phyloP scores from a whole-genome alignment of 2,888 invertebrate species.

The Phlogophora meticulosa region DNA sequence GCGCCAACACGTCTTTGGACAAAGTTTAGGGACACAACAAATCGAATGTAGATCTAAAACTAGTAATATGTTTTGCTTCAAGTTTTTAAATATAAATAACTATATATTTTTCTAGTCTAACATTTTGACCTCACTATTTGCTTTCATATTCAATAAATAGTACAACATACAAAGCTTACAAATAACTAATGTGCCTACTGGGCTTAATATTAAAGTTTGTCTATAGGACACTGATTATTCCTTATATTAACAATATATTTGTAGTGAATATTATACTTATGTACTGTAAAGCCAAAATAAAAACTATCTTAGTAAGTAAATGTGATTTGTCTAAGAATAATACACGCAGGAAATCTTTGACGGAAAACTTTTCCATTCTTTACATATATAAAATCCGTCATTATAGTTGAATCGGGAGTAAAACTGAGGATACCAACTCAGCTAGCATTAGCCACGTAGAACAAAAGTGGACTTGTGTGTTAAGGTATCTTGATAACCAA shows the following conservation, averaged over 20 bases:
- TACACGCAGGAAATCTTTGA: not conserved
- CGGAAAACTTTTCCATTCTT: not conserved
- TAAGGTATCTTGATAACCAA: not conserved
- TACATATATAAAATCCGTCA: not conserved
- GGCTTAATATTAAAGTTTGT: slow-evolving; percentile 25
- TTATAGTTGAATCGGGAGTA: not conserved
- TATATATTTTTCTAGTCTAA: slow-evolving; percentile 61
- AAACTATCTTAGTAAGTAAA: not conserved
- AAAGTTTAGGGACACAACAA: slow-evolving; percentile 10
- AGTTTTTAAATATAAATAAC: slow-evolving; percentile 30
- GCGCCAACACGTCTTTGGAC: not conserved
- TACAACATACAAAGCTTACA: slow-evolving; percentile 65
- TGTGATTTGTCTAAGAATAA: not conserved
- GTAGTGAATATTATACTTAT: not conserved
- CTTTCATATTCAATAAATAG: slow-evolving; percentile 80
- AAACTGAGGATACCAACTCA: no score
- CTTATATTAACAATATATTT: slow-evolving; percentile 16
- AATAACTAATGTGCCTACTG: slow-evolving; percentile 41
- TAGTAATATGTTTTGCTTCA: slow-evolving; percentile 27
- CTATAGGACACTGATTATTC: slow-evolving; percentile 19
- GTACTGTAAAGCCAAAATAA: not conserved
- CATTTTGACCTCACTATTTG: slow-evolving; percentile 84
- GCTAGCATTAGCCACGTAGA: not conserved
- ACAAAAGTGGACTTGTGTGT: not conserved
- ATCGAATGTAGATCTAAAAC: slow-evolving; percentile 49